A percentile compares a stretch with the other conserved stretches of the same genome.
These are phyloP conservation scores for Diloba caeruleocephala DNA, from an alignment of 2,888 invertebrate species.

Conservation along the genomic window DNA sequence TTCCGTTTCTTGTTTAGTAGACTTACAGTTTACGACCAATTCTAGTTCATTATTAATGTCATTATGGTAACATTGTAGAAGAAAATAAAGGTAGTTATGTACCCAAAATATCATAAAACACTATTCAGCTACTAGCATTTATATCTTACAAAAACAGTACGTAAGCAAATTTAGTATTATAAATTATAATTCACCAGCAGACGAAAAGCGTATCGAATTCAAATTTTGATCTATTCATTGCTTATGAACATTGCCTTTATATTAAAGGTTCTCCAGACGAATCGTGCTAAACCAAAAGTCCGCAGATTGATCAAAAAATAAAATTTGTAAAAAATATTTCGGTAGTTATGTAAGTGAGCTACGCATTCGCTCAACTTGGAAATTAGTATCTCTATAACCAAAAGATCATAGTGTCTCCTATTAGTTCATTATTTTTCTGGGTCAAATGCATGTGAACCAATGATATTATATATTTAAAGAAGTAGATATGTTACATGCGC, in stretches of 20 bases:
- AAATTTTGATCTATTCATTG: constrained; percentile 17
- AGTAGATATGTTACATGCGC: too few relatives aligned
- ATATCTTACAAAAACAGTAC: constrained; percentile 1
- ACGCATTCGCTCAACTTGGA: constrained; percentile 34
- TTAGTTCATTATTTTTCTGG: constrained; percentile 3
- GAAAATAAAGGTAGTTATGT: constrained; percentile 11
- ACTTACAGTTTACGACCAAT: constrained; percentile 31
- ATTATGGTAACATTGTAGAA: constrained; percentile 1
- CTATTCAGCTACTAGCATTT: background rate
- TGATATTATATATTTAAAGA: too few relatives aligned
- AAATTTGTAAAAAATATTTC: too few relatives aligned
- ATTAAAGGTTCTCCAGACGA: constrained; percentile 13
- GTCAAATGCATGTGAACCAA: constrained; percentile 9
- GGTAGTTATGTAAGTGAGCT: too few relatives aligned
- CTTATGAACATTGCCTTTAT: constrained; percentile 12
- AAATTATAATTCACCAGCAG: constrained; percentile 6
- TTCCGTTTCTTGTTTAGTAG: constrained; percentile 22
- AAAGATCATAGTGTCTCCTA: too few relatives aligned
- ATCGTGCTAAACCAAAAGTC: constrained; percentile 38
- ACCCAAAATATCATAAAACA: constrained; percentile 4
- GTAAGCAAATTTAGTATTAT: constrained; percentile 1
- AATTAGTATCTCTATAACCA: constrained; percentile 35
- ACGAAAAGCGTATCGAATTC: background rate
- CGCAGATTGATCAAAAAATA: constrained; percentile 50
- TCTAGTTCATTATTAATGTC: constrained; percentile 20